Conservation (phyloP, 2,797 vertebrate genomes). For the Delichon dasypus region DNA sequence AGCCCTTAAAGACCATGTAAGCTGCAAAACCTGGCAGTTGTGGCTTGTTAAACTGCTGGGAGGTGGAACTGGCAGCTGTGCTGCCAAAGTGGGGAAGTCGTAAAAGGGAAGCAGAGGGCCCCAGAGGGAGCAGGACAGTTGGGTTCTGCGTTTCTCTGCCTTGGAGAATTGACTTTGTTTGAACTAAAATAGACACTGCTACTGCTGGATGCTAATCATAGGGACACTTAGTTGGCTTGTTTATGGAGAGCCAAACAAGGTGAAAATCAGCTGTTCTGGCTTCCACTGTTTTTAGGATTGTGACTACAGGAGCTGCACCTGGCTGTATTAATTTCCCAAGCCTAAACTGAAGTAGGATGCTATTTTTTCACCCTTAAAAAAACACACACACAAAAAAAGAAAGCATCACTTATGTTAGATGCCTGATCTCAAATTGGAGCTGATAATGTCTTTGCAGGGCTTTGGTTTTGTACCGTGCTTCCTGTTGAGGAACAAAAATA, state of each 20-base stretch:
- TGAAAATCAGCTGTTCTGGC: neutral
- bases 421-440: neutral
- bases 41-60: conserved; percentile 62
- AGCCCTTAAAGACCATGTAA: conserved; percentile 48
- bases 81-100: conserved; percentile 49
- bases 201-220: neutral
- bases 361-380: neutral
- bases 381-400: neutral
- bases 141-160: neutral
- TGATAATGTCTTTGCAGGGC: neutral
- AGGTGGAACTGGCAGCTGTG: conserved; percentile 57
- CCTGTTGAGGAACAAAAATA: neutral
- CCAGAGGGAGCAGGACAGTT: conserved; percentile 15
- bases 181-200: neutral
- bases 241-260: neutral
- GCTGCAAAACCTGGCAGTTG: conserved; percentile 64
- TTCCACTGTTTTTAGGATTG: neutral
- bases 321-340: neutral
- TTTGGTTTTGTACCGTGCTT: neutral
- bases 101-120: conserved; percentile 51
- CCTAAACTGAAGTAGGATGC: neutral
- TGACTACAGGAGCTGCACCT: neutral
- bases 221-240: neutral
- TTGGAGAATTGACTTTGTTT: neutral
- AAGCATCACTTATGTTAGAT: neutral